Conservation (phyloP, 92 coral and sea anemone species). For the Bergia puertoricense region DNA sequence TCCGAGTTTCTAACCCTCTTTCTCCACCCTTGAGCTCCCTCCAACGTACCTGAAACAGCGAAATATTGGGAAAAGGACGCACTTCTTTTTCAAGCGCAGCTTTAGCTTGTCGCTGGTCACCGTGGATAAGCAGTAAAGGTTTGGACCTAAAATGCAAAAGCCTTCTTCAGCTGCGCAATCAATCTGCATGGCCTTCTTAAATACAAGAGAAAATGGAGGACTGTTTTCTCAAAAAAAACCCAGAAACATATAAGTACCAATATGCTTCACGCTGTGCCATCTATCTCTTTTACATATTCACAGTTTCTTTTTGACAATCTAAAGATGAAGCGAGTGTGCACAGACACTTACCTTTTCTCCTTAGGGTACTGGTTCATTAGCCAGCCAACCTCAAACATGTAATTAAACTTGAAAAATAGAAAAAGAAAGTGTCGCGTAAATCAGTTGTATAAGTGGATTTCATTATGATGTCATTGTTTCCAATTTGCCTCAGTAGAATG, state of each 20-base stretch:
- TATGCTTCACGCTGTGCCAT: background rate
- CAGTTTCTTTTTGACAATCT: background rate
- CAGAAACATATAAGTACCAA: too few relatives aligned
- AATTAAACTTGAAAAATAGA: conserved; percentile 75
- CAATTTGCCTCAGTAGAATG: background rate
- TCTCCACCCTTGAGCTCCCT: background rate
- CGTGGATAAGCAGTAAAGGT: conserved; percentile 89
- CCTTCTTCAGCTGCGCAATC: background rate
- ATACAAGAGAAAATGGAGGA: too few relatives aligned
- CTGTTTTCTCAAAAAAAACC: too few relatives aligned
- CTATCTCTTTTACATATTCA: background rate
- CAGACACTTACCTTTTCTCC: conserved; percentile 65
- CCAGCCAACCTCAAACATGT: conserved; percentile 97
- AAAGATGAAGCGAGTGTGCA: background rate
- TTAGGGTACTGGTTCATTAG: conserved; percentile 84
- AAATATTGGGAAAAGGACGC: conserved; percentile 78
- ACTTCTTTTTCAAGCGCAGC: conserved; percentile 77
- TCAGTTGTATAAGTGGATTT: background rate
- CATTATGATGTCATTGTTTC: background rate
- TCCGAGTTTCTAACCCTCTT: background rate
- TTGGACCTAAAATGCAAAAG: conserved; percentile 59
- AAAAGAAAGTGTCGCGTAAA: background rate
- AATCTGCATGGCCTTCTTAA: background rate
- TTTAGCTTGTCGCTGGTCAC: conserved; percentile 84
- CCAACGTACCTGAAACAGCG: conserved; percentile 70